These are phyloP conservation scores for Coenobita brevimanus DNA, from an alignment of 1,140 invertebrate species.

Conservation along the genomic window DNA sequence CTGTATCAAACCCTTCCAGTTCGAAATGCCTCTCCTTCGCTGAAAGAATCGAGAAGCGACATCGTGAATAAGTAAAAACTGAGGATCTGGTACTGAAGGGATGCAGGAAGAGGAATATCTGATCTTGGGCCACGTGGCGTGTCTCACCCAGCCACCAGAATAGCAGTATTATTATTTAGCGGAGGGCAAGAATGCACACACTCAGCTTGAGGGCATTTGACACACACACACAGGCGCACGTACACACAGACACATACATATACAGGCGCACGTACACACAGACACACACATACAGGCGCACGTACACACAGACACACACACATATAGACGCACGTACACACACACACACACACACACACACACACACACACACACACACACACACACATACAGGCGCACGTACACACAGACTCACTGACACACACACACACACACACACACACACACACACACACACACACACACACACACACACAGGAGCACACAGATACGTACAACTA, in stretches of 20 bases:
- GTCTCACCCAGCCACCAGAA: no score
- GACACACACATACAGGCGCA: background rate
- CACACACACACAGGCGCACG: background rate
- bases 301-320: slow-evolving; percentile 7
- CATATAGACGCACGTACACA: slow-evolving; percentile 2
- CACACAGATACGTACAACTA: background rate
- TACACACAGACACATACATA: background rate
- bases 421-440: slow-evolving; percentile 35
- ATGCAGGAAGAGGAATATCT: no score
- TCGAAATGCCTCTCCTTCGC: no score
- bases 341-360: background rate
- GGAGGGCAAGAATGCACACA: no score
- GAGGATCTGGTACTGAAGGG: no score
- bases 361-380: slow-evolving; percentile 22
- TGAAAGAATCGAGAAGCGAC: no score
- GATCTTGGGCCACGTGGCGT: no score
- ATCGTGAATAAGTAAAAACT: no score
- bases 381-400: background rate
- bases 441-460: background rate
- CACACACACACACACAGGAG: background rate
- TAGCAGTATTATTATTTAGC: no score
- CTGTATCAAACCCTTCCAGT: no score
- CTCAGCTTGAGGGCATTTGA: no score
- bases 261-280: background rate
- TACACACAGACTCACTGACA: slow-evolving; percentile 7